Evolutionary conservation across 2,888 invertebrate species (phyloP).

Genomic region (Aspidapion aeneum): DNA sequence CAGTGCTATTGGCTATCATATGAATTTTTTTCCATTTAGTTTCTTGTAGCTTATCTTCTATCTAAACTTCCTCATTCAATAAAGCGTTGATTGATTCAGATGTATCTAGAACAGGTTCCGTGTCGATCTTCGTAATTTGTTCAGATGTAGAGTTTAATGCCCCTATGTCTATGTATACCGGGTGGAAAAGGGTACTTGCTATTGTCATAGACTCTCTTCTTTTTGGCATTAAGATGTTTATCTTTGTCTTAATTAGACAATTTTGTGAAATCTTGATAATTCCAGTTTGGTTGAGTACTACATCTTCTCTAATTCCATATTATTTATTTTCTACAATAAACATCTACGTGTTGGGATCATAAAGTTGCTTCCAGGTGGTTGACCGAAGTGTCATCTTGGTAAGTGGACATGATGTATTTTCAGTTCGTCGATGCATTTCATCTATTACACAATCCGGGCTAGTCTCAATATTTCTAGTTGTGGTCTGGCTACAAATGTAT

Average conservation of each 20-base stretch:
- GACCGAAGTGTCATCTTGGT: too few relatives aligned
- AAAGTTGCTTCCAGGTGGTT: neutral
- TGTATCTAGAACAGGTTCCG: neutral
- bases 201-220: neutral
- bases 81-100: neutral
- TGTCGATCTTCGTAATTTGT: neutral
- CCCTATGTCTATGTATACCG: neutral
- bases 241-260: neutral
- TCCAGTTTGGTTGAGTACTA: neutral
- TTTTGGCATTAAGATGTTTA: neutral
- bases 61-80: neutral
- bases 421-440: too few relatives aligned
- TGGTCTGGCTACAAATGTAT: too few relatives aligned
- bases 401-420: too few relatives aligned
- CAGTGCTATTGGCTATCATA: neutral
- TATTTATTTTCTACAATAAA: neutral
- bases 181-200: neutral
- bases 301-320: neutral
- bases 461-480: too few relatives aligned
- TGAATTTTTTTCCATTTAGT: neutral
- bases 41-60: neutral
- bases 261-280: neutral
- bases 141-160: neutral
- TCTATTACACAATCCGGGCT: too few relatives aligned
- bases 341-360: neutral